phyloP scores from a whole-genome alignment of 2,888 invertebrate species.

The Drosophila austrosaltans region DNA sequence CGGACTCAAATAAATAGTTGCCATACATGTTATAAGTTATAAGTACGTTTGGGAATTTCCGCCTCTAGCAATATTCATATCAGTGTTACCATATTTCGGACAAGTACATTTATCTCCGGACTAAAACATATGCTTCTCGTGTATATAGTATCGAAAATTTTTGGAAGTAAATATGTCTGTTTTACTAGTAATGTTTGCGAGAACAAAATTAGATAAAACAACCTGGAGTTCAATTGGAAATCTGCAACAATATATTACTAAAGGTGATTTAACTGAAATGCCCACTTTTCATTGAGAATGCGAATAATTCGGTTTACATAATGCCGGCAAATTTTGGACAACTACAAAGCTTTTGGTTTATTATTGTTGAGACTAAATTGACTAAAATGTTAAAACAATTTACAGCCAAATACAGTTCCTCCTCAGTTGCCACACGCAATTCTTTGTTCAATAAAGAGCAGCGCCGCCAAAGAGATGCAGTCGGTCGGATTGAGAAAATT shows the following conservation, averaged over 20 bases:
- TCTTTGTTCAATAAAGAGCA: constrained; percentile 91
- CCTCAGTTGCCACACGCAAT: constrained; percentile 85
- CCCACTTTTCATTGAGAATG: constrained; percentile 23
- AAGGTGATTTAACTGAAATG: constrained; percentile 37
- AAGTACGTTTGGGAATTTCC: background rate
- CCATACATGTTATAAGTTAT: background rate
- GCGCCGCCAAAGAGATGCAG: constrained; percentile 88
- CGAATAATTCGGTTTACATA: constrained; percentile 50
- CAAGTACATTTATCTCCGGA: background rate
- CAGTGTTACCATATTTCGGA: background rate
- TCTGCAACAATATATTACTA: constrained; percentile 54
- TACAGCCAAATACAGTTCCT: constrained; percentile 42
- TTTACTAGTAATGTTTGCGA: constrained; percentile 53
- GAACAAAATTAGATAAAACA: constrained; percentile 56
- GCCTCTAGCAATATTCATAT: background rate
- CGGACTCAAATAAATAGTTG: too few species aligned
- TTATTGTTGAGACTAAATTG: constrained; percentile 4
- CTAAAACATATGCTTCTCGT: background rate
- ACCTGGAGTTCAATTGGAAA: constrained; percentile 48
- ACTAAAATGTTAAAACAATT: background rate
- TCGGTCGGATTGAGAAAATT: constrained; percentile 96
- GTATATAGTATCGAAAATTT: background rate
- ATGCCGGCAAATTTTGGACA: constrained; percentile 34
- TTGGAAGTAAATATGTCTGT: background rate
- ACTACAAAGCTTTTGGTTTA: background rate